Base-by-base conservation (phyloP, 2,113 vertebrate genomes). In the Triplophysa dalaica region DNA sequence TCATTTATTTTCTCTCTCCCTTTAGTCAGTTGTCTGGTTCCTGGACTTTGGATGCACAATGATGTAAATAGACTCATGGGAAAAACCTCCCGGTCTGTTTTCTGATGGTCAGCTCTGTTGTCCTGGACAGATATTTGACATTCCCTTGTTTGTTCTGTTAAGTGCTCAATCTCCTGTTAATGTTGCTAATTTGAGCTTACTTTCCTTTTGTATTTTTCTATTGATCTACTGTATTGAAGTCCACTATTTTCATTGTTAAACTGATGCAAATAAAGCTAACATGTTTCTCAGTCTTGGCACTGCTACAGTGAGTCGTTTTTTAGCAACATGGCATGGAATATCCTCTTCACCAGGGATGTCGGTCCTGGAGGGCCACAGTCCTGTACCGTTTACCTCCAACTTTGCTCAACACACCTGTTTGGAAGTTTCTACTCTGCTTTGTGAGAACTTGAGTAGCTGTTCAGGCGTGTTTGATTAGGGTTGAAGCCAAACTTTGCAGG, bases 61-160 rank as follows among this genome's bases (percentile, higher is more conserved):
- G 93, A 94, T 0, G 90, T 89, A 81, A 88, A 88, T 70, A 9
- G 91, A 92, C 83, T 52, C 91, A 92, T 64, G 85, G 85, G 89
- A 84, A 82, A 9, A 21, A 52, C 48, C 41, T 82, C 68, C 89
- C 89, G 84, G 91, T 93, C 88, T 67, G 69, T 92, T 85, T 81
- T 91, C 89, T 91, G 93, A 94, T 89, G 87, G 89, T 16, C 16
- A 69, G 74, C 66, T 78, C 61, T 48, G 17, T 66, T 80, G 77
- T 81, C 73, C 21, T 61, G 67, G 65, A 69, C 79, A 33, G 66
- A 79, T 70, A 4, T 8, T 69, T 67, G 52, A 73, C 38, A 17
- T 21, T 4, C 22, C 70, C 41, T 81, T 10, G 4, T 67, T 41
- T 65, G 50, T 22, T 58, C 19, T 48, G 66, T 70, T 70, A 4